Percentiles rank a stretch among this genome's conserved stretches.
phyloP scores from a whole-genome alignment of 2,797 vertebrate species.

The Syngnathus rostellatus region DNA sequence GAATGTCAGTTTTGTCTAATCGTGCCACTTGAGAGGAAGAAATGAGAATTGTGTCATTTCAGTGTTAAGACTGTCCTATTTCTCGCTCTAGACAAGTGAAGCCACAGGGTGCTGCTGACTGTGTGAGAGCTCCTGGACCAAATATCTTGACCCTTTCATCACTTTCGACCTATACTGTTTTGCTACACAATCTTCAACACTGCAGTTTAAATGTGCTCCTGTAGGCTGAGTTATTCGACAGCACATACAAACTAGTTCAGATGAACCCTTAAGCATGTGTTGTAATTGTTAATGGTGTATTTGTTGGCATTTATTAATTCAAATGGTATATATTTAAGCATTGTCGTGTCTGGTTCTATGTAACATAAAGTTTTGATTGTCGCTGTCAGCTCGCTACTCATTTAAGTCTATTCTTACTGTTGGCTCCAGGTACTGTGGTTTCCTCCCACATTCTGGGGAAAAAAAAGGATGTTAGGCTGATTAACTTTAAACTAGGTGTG shows the following conservation, averaged over 20 bases:
- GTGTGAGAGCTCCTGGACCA: constrained; percentile 2
- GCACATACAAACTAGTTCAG: constrained; percentile 3
- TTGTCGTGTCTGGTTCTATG: neutral
- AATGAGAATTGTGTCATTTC: neutral
- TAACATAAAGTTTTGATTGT: neutral
- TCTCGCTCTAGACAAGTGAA: constrained; percentile 33
- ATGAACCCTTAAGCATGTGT: neutral
- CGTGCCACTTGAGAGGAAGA: neutral
- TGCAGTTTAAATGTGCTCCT: neutral
- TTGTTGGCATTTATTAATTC: neutral
- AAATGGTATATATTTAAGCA: neutral
- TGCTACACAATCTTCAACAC: constrained; percentile 6
- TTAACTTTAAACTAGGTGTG: neutral
- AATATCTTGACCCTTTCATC: constrained; percentile 6
- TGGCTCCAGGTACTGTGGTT: neutral
- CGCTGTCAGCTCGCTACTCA: neutral
- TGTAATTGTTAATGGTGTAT: neutral
- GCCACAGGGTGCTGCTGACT: constrained; percentile 3
- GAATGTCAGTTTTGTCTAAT: constrained; percentile 5
- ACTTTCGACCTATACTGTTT: constrained; percentile 6
- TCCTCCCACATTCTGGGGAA: neutral
- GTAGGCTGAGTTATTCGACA: neutral
- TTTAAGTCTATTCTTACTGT: neutral
- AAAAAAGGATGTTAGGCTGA: constrained; percentile 4
- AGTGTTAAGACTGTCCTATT: neutral